Evolutionary conservation across 2,113 vertebrate species (phyloP).

Genomic region (Dromaius novaehollandiae): DNA sequence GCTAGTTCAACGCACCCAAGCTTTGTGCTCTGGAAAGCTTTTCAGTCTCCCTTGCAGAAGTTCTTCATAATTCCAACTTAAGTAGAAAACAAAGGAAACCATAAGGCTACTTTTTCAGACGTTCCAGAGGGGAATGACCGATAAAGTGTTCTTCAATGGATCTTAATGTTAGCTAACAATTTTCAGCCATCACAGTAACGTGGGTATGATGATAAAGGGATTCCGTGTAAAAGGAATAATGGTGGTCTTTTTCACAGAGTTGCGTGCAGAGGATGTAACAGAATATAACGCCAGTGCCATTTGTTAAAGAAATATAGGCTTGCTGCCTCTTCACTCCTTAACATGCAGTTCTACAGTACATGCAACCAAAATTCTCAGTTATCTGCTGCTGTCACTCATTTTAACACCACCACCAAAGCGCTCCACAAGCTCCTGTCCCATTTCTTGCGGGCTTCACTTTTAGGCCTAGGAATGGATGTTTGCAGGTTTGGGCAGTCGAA

Average conservation of each 20-base stretch:
- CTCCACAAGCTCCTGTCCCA: not conserved
- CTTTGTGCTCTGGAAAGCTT: not conserved
- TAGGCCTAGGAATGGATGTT: not conserved
- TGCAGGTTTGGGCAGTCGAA: not conserved
- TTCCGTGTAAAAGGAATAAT: no score
- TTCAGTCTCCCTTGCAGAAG: not conserved
- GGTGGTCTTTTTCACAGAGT: no score
- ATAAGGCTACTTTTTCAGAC: no score
- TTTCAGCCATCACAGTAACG: no score
- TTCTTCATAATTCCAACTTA: not conserved
- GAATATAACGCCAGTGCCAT: not conserved
- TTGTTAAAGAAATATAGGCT: not conserved
- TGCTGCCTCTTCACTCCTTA: not conserved
- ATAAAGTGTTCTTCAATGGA: no score
- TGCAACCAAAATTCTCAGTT: not conserved
- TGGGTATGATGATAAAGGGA: no score
- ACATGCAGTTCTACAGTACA: not conserved
- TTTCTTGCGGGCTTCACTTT: not conserved
- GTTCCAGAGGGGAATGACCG: no score
- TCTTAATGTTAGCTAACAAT: no score
- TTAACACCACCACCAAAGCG: not conserved
- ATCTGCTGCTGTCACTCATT: not conserved
- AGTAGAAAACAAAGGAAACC: no score
- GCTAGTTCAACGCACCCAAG: not conserved
- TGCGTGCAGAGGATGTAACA: not conserved